A percentile compares a stretch with the other conserved stretches of the same genome.
Conservation (phyloP, 2,113 vertebrate species). For the Mirza zaza region DNA sequence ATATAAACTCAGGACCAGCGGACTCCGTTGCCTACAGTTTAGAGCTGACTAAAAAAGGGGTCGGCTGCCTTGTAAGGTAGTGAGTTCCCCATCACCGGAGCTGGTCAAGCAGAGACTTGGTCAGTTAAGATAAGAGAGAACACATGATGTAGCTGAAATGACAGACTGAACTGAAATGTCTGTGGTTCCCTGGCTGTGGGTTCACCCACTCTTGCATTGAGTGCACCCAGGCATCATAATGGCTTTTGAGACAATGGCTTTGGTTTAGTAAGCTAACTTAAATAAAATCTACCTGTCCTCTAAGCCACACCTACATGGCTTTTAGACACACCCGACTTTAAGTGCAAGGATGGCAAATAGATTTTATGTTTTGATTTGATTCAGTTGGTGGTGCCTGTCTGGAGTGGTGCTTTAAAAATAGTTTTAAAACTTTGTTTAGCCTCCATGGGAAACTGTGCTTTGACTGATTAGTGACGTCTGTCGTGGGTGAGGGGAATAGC, state of each 20-base stretch:
- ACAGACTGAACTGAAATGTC: neutral
- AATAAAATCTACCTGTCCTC: neutral
- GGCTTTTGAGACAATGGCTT: neutral
- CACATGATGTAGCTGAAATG: neutral
- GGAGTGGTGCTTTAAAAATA: neutral
- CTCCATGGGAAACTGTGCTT: neutral
- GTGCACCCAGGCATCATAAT: neutral
- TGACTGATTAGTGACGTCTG: conserved; percentile 62
- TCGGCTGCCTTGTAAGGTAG: neutral
- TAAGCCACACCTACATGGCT: neutral
- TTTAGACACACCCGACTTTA: neutral
- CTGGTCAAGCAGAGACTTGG: neutral
- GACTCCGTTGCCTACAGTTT: neutral
- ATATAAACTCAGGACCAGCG: neutral
- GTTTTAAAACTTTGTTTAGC: neutral
- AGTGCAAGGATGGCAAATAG: neutral
- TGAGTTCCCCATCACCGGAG: neutral
- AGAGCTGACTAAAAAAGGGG: neutral
- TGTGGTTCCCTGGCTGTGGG: neutral
- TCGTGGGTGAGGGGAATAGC: neutral
- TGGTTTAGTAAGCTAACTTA: neutral
- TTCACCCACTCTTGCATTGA: neutral
- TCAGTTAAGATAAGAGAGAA: neutral
- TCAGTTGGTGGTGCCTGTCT: neutral
- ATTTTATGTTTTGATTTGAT: conserved; percentile 32